A percentile compares a stretch with the other conserved stretches of the same genome.
Conservation (phyloP, 2,888 invertebrate species). For the Ornithoptera priamus region DNA sequence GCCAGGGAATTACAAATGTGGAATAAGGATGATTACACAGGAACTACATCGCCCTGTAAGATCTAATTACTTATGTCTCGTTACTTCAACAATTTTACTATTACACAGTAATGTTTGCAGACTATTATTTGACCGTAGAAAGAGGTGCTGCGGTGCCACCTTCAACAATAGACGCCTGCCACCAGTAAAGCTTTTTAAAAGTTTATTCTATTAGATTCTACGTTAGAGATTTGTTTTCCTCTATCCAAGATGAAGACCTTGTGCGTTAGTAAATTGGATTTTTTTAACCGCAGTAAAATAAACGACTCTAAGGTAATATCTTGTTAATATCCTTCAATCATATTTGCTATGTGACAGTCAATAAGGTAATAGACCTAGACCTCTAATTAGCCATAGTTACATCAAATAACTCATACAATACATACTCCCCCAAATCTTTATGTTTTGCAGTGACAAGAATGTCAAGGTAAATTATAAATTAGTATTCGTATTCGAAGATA, state of each 20-base stretch:
- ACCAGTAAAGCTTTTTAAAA: too few species aligned
- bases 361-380: neutral
- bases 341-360: neutral
- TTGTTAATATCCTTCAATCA: neutral
- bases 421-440: neutral
- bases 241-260: neutral
- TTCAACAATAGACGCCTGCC: too few species aligned
- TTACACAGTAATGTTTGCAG: too few species aligned
- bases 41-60: too few species aligned
- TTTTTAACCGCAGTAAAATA: neutral
- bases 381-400: neutral
- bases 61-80: too few species aligned
- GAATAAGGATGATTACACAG: too few species aligned
- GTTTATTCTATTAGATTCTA: too few species aligned
- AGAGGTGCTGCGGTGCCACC: too few species aligned
- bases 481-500: neutral
- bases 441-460: conserved; percentile 42
- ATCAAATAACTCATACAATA: neutral
- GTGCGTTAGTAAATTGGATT: neutral
- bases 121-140: too few species aligned
- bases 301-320: neutral
- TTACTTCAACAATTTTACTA: too few species aligned
- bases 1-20: too few species aligned
- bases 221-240: too few species aligned
- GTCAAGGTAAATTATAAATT: conserved; percentile 45